Conservation (phyloP, 2,888 invertebrate genomes). For the Sphaeridia pumilis region DNA sequence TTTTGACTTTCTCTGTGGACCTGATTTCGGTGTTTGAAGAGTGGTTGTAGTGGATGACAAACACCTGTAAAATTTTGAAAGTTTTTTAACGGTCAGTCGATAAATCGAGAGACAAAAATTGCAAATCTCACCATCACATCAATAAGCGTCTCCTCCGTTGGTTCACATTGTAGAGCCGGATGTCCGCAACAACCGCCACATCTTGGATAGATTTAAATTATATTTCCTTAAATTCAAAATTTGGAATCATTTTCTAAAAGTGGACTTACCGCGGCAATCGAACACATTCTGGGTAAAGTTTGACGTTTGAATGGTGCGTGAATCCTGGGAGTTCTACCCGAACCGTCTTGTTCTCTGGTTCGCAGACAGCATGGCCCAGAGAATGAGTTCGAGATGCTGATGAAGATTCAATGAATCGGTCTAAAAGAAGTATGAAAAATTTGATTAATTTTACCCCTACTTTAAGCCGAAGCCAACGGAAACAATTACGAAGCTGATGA, state of each 20-base stretch:
- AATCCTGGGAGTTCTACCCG: slow-evolving; percentile 15
- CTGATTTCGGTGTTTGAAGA: background rate
- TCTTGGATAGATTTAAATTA: slow-evolving; percentile 12
- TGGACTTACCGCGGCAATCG: slow-evolving; percentile 18
- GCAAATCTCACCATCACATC: slow-evolving; percentile 19
- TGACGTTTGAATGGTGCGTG: slow-evolving; percentile 20
- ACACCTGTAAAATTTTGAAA: no score
- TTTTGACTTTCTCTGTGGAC: slow-evolving; percentile 12
- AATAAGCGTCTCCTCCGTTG: slow-evolving; percentile 6
- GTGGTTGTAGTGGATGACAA: background rate
- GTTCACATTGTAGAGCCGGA: slow-evolving; percentile 23
- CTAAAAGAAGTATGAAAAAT: background rate
- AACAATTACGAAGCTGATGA: no score
- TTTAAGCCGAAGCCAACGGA: no score
- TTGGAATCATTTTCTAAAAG: background rate
- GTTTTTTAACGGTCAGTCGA: no score
- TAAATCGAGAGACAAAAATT: background rate
- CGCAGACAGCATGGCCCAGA: slow-evolving; percentile 17
- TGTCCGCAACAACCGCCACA: slow-evolving; percentile 31
- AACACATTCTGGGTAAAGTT: slow-evolving; percentile 19
- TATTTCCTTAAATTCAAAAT: background rate
- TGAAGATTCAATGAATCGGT: background rate
- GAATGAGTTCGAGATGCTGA: background rate
- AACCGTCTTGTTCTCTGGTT: slow-evolving; percentile 24
- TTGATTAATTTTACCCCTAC: background rate